Evolutionary conservation across 53 echinoderm and acorn worm species (phyloP).

Genomic region (Echinarachnius parma): DNA sequence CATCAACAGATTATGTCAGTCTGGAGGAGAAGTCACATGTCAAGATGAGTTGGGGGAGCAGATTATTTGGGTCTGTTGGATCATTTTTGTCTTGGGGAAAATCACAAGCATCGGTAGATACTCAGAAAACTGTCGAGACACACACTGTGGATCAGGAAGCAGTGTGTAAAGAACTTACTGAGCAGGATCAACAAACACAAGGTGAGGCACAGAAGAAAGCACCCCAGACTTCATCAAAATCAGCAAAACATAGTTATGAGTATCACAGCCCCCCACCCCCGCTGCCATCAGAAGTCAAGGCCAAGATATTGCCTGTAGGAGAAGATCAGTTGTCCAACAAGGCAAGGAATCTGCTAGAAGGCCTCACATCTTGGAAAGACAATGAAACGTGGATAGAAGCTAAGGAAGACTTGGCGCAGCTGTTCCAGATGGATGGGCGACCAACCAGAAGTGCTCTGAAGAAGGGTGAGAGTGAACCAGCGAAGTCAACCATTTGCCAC

Average conservation of each 20-base stretch:
- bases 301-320: conserved; percentile 10
- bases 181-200: background rate
- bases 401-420: conserved; percentile 13
- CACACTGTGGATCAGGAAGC: background rate
- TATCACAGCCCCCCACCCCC: conserved; percentile 10
- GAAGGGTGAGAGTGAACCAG: conserved; percentile 10
- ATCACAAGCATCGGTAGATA: background rate
- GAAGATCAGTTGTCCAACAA: background rate
- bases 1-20: background rate
- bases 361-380: conserved; percentile 31
- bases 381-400: conserved; percentile 33
- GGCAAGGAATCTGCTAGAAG: background rate
- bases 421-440: conserved; percentile 25
- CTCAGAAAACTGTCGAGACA: background rate
- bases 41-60: conserved; percentile 26
- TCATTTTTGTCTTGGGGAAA: conserved; percentile 5
- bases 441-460: conserved; percentile 32
- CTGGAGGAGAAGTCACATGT: background rate
- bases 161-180: background rate
- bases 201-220: background rate
- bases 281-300: conserved; percentile 14
- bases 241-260: no score
- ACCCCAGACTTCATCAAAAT: background rate
- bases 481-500: background rate
- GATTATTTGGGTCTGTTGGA: conserved; percentile 19